phyloP scores from a whole-genome alignment of 1,140 invertebrate species.

The Habropoda laboriosa region DNA sequence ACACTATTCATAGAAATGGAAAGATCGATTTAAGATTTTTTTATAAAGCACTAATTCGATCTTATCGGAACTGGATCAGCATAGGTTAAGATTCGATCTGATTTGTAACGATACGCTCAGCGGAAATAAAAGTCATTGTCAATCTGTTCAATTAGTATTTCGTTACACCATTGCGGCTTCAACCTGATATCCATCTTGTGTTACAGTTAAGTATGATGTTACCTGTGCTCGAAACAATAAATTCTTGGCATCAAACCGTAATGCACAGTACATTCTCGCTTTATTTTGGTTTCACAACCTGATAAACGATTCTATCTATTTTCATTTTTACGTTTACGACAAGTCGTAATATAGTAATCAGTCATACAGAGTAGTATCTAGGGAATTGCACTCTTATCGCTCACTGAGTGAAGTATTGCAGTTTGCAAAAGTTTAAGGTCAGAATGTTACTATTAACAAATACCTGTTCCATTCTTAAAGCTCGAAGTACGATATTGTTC shows the following conservation, averaged over 20 bases:
- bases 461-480: too few species aligned
- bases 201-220: slow-evolving; percentile 30
- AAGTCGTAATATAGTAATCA: too few species aligned
- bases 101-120: background rate
- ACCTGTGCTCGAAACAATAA: background rate
- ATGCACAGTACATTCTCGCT: background rate
- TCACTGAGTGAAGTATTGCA: too few species aligned
- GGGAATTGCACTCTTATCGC: background rate
- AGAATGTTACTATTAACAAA: too few species aligned
- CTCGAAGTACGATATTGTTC: too few species aligned
- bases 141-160: slow-evolving; percentile 49
- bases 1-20: too few species aligned
- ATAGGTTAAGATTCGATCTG: background rate
- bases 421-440: background rate
- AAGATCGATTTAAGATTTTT: too few species aligned
- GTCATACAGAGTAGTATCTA: too few species aligned
- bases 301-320: background rate
- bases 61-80: background rate
- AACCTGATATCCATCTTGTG: slow-evolving; percentile 51
- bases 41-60: background rate
- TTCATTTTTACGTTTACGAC: too few species aligned
- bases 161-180: slow-evolving; percentile 5
- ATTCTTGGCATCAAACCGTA: background rate
- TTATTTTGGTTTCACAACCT: background rate
- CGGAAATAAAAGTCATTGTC: slow-evolving; percentile 23